These are phyloP conservation scores for Todiramphus saurophagus DNA, from an alignment of 2,113 vertebrate genomes.

Conservation along the genomic window DNA sequence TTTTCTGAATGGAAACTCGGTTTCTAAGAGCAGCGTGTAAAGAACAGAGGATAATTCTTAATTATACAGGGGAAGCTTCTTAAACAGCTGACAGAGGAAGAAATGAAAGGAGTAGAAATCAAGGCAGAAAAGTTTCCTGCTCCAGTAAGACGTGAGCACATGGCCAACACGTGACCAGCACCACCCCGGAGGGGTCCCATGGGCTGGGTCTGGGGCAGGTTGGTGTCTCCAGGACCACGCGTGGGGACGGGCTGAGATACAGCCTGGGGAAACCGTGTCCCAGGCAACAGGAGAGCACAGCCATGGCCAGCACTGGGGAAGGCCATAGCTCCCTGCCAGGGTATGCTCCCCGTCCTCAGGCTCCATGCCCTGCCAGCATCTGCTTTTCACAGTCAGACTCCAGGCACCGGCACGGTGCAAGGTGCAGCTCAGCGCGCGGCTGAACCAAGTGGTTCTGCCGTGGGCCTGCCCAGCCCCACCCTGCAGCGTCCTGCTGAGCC, in stretches of 20 bases:
- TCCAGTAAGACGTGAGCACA: neutral
- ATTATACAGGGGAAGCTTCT: neutral
- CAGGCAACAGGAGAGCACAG: neutral
- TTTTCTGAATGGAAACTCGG: neutral
- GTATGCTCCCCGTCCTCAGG: neutral
- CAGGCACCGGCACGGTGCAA: too few relatives aligned
- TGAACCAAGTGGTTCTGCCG: neutral
- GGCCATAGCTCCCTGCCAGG: neutral
- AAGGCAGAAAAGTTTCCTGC: neutral
- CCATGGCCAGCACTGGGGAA: neutral
- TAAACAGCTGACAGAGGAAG: neutral
- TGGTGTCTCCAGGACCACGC: neutral
- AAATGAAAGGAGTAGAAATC: neutral
- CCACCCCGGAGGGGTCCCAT: neutral
- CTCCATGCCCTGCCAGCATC: neutral
- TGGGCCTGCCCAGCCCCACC: too few relatives aligned
- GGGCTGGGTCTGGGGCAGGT: neutral
- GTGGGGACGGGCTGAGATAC: neutral
- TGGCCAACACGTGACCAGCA: rapidly evolving
- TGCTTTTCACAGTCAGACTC: neutral
- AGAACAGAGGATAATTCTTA: neutral
- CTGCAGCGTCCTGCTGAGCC: neutral
- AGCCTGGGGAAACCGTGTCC: neutral
- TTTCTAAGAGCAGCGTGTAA: neutral
- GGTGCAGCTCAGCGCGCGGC: neutral